Evolutionary conservation across 2,888 invertebrate genomes (phyloP), one percentile per base, ranked within the genome.

Genomic region (Portevinia maculata): DNA sequence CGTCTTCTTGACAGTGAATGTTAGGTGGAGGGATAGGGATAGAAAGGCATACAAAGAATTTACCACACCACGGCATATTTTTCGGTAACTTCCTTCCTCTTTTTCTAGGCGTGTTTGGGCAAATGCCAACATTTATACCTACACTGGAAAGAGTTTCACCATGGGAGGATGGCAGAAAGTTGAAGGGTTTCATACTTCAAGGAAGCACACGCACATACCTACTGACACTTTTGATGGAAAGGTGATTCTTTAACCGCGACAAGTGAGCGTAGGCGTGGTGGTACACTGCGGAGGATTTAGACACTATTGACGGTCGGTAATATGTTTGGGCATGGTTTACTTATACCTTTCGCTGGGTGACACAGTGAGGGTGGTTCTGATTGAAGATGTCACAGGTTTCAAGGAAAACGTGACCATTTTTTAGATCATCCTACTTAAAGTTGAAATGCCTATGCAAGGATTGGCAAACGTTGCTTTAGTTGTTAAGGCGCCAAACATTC

Each of bases 241-340:
- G 62, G 79, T 75, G 64, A 81, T 81, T 81, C 75, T 75, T 75
- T 69, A 81, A 46, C 64, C 75, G 57, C 44, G 64, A 69, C 52
- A 70, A 64, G 79, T 69, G 62, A 39, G 41, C 67, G 57, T 64
- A 30, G 21, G 52, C n/a, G n/a, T 37, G 64, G 41, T 34, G 17
- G 37, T 19, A 15, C n/a, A n/a, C n/a, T n/a, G n/a, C n/a, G n/a
- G 39, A 21, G 52, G 30, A 52, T 13, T 53, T 19, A 9, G 50
- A 11, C 17, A 37, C 64, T 4, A 3, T n/a, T 50, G 48, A 62
- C 17, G 9, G 50, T 24, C 46, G 11, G 34, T 21, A 17, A 41
- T 44, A 44, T 24, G 37, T 30, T 41, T n/a, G n/a, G 52, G 7
- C n/a, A 32, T 53, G 44, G 53, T 15, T 37, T 21, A 13, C 8